These are phyloP conservation scores for Phrynocephalus versicolor DNA, from an alignment of 2,113 vertebrate species.

Conservation along the genomic window DNA sequence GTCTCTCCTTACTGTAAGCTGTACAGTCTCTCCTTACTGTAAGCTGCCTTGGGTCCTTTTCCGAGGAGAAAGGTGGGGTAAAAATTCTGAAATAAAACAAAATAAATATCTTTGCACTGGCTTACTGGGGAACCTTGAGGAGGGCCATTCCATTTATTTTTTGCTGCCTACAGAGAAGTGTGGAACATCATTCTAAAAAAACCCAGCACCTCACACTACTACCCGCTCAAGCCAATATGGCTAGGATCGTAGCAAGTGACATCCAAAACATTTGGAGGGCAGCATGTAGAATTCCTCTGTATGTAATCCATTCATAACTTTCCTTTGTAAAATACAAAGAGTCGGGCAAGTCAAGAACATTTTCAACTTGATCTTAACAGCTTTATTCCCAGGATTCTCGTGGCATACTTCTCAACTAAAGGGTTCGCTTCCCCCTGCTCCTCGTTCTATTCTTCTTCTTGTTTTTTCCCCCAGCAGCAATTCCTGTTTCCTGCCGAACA, in stretches of 20 bases:
- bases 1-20: no score
- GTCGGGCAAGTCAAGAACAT: slow-evolving; percentile 32
- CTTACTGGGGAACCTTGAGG: no score
- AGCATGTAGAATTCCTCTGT: background rate
- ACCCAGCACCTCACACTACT: no score
- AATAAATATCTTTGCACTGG: no score
- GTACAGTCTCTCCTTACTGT: no score
- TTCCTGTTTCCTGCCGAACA: slow-evolving; percentile 15
- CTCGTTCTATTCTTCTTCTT: slow-evolving; percentile 11
- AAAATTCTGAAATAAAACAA: no score
- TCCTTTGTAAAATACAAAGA: slow-evolving; percentile 35
- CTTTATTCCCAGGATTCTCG: slow-evolving; percentile 38
- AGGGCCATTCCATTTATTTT: no score
- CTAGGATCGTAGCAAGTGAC: background rate
- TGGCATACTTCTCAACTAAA: background rate
- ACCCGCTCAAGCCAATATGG: background rate
- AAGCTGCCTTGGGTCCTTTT: no score
- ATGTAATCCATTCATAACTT: slow-evolving; percentile 23
- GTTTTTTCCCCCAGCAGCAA: slow-evolving; percentile 27
- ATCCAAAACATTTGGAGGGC: background rate
- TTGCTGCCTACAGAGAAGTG: no score
- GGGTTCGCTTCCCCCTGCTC: slow-evolving; percentile 7
- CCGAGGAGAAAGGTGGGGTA: no score
- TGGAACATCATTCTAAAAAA: no score
- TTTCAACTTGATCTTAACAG: slow-evolving; percentile 1